Conservation (phyloP, 2,888 invertebrate genomes). For the Brachyptera putata region DNA sequence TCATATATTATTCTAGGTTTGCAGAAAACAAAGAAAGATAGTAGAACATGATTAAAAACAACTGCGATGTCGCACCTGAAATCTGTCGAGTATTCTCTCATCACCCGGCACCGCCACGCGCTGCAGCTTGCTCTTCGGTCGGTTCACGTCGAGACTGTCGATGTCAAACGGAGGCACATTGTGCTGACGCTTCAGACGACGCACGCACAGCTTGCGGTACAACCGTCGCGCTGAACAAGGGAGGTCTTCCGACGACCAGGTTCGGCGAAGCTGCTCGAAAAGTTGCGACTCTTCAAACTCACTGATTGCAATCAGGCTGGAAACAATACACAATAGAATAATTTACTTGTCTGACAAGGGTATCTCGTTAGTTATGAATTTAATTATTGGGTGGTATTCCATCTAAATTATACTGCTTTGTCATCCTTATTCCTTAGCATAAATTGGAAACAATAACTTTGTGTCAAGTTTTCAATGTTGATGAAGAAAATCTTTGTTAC, state of each 20-base stretch:
- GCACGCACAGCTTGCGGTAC: slow-evolving; percentile 55
- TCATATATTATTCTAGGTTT: too few species aligned
- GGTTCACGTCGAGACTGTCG: slow-evolving; percentile 48
- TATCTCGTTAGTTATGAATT: too few species aligned
- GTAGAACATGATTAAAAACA: too few species aligned
- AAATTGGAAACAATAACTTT: too few species aligned
- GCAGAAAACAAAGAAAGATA: too few species aligned
- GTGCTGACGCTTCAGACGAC: slow-evolving; percentile 52
- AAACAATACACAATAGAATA: too few species aligned
- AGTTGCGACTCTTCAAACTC: slow-evolving; percentile 49
- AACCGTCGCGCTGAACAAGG: slow-evolving; percentile 46
- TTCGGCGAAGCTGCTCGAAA: slow-evolving; percentile 38
- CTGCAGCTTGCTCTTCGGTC: background rate
- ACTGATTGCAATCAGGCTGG: slow-evolving; percentile 45
- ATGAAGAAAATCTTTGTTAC: too few species aligned
- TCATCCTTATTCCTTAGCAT: too few species aligned
- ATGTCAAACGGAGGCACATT: slow-evolving; percentile 54
- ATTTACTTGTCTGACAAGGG: too few species aligned
- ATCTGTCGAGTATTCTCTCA: slow-evolving; percentile 27
- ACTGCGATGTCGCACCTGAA: slow-evolving; percentile 25
- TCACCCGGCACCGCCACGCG: background rate
- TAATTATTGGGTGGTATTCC: too few species aligned
- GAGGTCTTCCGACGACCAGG: slow-evolving; percentile 34
- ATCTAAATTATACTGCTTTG: too few species aligned
- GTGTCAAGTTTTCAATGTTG: too few species aligned